phyloP scores from a whole-genome alignment of 2,113 vertebrate genomes.

The Malurus cyaneus region DNA sequence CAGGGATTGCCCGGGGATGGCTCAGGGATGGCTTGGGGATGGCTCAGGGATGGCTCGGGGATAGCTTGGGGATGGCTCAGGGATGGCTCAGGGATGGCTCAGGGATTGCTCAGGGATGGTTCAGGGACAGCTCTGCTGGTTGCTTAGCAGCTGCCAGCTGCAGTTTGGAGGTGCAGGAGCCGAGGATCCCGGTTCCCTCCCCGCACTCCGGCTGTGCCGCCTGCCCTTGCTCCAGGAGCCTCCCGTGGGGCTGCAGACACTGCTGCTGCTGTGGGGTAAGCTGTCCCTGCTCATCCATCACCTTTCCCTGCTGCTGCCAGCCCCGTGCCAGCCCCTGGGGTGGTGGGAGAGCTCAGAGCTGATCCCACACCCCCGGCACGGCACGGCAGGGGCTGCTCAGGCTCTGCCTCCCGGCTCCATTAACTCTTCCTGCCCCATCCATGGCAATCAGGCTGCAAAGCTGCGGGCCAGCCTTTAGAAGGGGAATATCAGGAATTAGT shows the following conservation, averaged over 20 bases:
- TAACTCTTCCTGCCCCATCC: neutral
- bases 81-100: neutral
- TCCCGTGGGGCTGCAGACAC: neutral
- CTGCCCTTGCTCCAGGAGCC: neutral
- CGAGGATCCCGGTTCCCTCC: neutral
- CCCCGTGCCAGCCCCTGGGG: neutral
- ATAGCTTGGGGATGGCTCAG: neutral
- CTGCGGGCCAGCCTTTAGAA: too few relatives aligned
- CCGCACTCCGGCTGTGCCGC: rapidly evolving
- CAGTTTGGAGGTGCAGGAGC: neutral
- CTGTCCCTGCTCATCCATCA: neutral
- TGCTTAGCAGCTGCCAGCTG: constrained; percentile 48
- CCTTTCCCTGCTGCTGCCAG: neutral
- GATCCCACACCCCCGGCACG: neutral
- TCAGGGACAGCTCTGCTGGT: neutral
- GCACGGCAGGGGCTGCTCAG: neutral
- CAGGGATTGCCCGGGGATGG: neutral
- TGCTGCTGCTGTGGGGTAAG: neutral
- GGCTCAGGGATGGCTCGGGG: neutral
- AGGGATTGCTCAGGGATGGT: neutral
- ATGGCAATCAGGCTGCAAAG: rapidly evolving
- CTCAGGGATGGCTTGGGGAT: neutral
- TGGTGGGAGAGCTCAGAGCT: neutral
- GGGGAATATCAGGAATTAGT: rapidly evolving
- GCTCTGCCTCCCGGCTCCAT: neutral